phyloP scores from a whole-genome alignment of 2,797 vertebrate genomes.

The Prunella strophiata region DNA sequence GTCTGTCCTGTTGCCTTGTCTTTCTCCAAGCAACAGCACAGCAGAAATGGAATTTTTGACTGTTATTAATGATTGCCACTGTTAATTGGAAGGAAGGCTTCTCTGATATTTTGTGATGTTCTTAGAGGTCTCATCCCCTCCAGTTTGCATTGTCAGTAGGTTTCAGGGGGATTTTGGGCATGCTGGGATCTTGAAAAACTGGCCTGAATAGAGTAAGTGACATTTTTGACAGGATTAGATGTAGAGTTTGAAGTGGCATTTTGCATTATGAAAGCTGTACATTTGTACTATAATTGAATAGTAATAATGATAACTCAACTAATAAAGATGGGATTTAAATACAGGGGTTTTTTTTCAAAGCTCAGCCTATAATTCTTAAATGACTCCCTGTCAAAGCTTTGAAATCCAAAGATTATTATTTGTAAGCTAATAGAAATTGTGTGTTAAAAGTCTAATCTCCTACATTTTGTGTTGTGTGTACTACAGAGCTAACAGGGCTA shows the following conservation, averaged over 20 bases:
- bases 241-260: not conserved
- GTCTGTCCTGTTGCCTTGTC: not conserved
- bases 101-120: not conserved
- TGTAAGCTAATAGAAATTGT: not conserved
- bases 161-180: not conserved
- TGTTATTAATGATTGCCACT: not conserved
- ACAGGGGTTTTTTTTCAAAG: not conserved
- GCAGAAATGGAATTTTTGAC: not conserved
- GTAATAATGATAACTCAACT: slow-evolving; percentile 24
- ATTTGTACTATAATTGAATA: slow-evolving; percentile 7
- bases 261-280: not conserved
- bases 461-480: not conserved
- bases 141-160: not conserved
- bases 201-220: not conserved
- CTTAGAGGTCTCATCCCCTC: not conserved
- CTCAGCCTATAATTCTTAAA: slow-evolving; percentile 43
- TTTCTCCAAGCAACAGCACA: not conserved
- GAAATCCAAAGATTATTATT: slow-evolving; percentile 47
- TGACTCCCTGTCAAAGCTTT: slow-evolving; percentile 12
- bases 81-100: not conserved
- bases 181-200: not conserved
- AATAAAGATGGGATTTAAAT: slow-evolving; percentile 34
- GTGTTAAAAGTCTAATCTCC: slow-evolving; percentile 22
- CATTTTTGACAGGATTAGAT: too few species aligned
- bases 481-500: not conserved